Percentiles rank a stretch among this genome's conserved stretches.
Evolutionary conservation across 2,113 vertebrate genomes (phyloP).

Genomic region (Arothron firmamentum): DNA sequence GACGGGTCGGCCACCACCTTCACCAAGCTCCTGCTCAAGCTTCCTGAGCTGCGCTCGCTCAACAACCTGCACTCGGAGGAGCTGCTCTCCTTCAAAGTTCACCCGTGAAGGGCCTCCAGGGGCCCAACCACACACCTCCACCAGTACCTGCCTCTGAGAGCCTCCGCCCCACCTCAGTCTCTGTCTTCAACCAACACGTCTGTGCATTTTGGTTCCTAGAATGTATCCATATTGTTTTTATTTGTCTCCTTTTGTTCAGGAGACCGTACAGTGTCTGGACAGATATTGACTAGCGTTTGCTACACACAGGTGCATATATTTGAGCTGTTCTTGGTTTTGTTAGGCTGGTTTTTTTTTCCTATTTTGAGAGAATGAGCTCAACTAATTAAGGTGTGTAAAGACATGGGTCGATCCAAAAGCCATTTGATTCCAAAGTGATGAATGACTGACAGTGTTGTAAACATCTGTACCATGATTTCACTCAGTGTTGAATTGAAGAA

Average conservation of each 20-base stretch:
- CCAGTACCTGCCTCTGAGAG: constrained; percentile 39
- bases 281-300: constrained; percentile 34
- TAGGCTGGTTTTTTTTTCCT: constrained; percentile 24
- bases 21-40: constrained; percentile 95
- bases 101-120: constrained; percentile 74
- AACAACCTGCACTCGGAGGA: constrained; percentile 99
- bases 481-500: constrained; percentile 10
- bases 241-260: constrained; percentile 43
- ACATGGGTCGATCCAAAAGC: constrained; percentile 28
- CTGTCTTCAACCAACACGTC: constrained; percentile 40
- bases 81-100: constrained; percentile 95
- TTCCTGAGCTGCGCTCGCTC: constrained; percentile 95
- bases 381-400: constrained; percentile 16
- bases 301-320: constrained; percentile 35
- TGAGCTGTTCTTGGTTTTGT: constrained; percentile 31
- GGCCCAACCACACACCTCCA: constrained; percentile 29
- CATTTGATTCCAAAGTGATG: constrained; percentile 59
- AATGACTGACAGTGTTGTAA: constrained; percentile 34
- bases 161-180: neutral
- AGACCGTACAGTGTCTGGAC: constrained; percentile 15
- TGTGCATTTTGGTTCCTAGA: constrained; percentile 49
- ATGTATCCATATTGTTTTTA: constrained; percentile 60
- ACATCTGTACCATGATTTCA: constrained; percentile 20
- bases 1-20: constrained; percentile 89
- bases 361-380: constrained; percentile 32